phyloP scores from a whole-genome alignment of 2,113 vertebrate genomes.

The Gadus macrocephalus region DNA sequence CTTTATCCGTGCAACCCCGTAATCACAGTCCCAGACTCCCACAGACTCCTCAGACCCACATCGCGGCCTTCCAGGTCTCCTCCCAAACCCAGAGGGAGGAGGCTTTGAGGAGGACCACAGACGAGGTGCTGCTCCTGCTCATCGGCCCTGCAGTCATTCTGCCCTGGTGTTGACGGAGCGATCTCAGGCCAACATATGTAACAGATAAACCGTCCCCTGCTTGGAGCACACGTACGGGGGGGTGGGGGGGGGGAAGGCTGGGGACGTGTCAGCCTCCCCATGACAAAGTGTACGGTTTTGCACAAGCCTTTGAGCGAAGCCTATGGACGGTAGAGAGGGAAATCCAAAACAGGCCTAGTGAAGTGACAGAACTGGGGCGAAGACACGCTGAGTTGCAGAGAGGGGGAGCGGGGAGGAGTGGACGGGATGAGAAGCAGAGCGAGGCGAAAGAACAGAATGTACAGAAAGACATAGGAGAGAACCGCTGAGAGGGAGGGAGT shows the following conservation, averaged over 20 bases:
- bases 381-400: background rate
- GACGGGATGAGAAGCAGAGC: background rate
- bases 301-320: slow-evolving; percentile 3
- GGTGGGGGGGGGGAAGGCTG: slow-evolving; percentile 6
- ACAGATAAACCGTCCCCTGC: slow-evolving; percentile 9
- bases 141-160: background rate
- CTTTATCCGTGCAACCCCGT: too few relatives aligned
- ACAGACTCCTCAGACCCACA: too few relatives aligned
- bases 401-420: slow-evolving; percentile 9
- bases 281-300: slow-evolving; percentile 15
- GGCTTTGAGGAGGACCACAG: too few relatives aligned
- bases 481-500: background rate
- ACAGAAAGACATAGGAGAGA: background rate
- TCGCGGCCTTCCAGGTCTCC: too few relatives aligned
- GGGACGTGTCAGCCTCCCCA: background rate
- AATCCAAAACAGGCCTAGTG: slow-evolving; percentile 58
- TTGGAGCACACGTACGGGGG: slow-evolving; percentile 25
- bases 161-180: slow-evolving; percentile 12
- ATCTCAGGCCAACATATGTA: slow-evolving; percentile 27
- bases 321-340: slow-evolving; percentile 20
- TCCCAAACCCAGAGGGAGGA: too few relatives aligned
- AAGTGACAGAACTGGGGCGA: slow-evolving; percentile 7
- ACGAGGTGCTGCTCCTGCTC: background rate
- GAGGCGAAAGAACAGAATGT: background rate
- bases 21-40: too few relatives aligned